Evolutionary conservation across 2,888 invertebrate species (phyloP), one percentile per base, ranked within the genome.

Genomic region (Trissolcus brochymenae): DNA sequence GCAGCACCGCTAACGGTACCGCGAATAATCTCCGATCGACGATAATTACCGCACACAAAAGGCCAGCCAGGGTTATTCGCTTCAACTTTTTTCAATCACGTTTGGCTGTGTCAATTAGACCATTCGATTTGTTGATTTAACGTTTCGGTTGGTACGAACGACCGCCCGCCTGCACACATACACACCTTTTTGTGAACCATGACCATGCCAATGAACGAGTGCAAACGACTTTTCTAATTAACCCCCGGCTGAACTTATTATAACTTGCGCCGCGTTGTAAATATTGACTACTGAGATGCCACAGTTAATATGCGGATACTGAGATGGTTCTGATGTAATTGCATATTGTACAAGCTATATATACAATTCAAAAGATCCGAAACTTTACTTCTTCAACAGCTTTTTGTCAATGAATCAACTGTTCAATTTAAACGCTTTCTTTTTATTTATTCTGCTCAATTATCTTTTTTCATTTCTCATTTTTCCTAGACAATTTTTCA

Each of bases 1-100:
- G 51, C 41, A 65, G 56, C 25, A 70, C 60, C 53, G 55, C 21
- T 74, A 74, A 74, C 78, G 73, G 77, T 64, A 73, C 64, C 35
- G 41, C 54, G 43, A 68, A 68, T 68, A 62, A 72, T 67, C 56
- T 19, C 17, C 25, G 41, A 65, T 60, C 68, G 46, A 29, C 43
- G 49, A 66, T 68, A 62, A 76, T 61, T 60, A 57, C 29, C 13
- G 49, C 14, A n/a, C 43, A 43, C 43, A 43, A 43, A 14, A 46
- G 35, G 46, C 14, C 14, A 46, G 11, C 9, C 6, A 16, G 46
- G 16, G 16, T 16, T 14, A 46, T 46, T 46, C 11, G 46, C 46
- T 46, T 46, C 25, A 4, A 16, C 0, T 16, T n/a, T 46, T 46
- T 43, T 43, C 2, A n/a, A 46, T 7, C 11, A 35, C 53, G 46